phyloP scores from a whole-genome alignment of 2,888 invertebrate genomes.

The Microplitis manilae region DNA sequence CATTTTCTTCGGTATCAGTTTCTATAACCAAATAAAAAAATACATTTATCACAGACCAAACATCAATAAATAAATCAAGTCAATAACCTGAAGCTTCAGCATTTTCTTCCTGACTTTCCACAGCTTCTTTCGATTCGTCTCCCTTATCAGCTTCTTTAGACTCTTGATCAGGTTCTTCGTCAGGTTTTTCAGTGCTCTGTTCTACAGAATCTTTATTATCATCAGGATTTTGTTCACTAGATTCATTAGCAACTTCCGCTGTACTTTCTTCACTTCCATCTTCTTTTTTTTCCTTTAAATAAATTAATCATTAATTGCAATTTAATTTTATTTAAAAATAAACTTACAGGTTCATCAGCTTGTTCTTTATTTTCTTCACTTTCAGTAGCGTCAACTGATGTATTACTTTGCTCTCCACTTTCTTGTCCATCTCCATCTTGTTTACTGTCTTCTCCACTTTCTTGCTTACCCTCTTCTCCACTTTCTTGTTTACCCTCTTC shows the following conservation, averaged over 20 bases:
- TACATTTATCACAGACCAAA: no score
- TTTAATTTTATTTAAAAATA: slow-evolving; percentile 73
- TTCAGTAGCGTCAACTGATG: slow-evolving; percentile 47
- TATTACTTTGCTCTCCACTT: slow-evolving; percentile 42
- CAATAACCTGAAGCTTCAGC: slow-evolving; percentile 32
- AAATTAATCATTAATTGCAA: slow-evolving; percentile 58
- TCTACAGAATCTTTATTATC: slow-evolving; percentile 69
- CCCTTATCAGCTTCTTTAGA: slow-evolving; percentile 48
- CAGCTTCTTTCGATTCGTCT: slow-evolving; percentile 41
- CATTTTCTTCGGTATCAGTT: slow-evolving; percentile 36
- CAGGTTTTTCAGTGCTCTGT: slow-evolving; percentile 48
- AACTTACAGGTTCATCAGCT: slow-evolving; percentile 53
- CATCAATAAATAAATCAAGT: no score
- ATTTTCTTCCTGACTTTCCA: slow-evolving; percentile 47
- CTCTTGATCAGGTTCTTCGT: slow-evolving; percentile 47
- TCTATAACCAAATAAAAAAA: not conserved
- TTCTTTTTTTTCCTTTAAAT: slow-evolving; percentile 58
- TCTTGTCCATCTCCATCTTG: slow-evolving; percentile 62
- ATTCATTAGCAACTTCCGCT: slow-evolving; percentile 34
- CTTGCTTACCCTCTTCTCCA: not conserved
- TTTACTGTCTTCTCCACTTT: not conserved
- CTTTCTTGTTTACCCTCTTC: not conserved
- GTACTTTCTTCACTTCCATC: slow-evolving; percentile 69
- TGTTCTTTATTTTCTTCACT: slow-evolving; percentile 50
- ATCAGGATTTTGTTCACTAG: slow-evolving; percentile 48